phyloP scores from a whole-genome alignment of 1,140 invertebrate genomes.

The Orius insidiosus region DNA sequence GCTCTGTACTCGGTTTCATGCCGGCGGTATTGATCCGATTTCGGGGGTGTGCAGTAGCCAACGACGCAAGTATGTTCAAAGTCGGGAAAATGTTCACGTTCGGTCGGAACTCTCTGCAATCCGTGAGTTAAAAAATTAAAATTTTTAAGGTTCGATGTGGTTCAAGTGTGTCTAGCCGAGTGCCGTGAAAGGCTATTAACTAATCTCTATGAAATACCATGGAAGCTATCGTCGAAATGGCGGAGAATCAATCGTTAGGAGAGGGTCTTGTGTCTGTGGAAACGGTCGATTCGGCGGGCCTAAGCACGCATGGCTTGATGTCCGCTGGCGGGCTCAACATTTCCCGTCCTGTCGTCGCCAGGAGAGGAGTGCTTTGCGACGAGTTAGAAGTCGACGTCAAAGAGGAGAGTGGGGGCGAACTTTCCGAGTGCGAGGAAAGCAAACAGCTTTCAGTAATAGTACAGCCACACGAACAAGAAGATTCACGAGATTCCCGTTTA shows the following conservation, averaged over 20 bases:
- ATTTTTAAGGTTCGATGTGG: slow-evolving; percentile 8
- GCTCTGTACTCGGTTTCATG: slow-evolving; percentile 3
- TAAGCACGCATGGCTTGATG: slow-evolving; percentile 17
- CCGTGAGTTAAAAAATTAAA: slow-evolving; percentile 9
- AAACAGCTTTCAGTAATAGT: slow-evolving; percentile 44
- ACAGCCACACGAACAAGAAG: slow-evolving; percentile 34
- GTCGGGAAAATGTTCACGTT: slow-evolving; percentile 11
- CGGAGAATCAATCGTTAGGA: slow-evolving; percentile 18
- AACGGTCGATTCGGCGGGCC: slow-evolving; percentile 16
- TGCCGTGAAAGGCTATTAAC: slow-evolving; percentile 12
- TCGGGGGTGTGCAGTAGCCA: slow-evolving; percentile 15
- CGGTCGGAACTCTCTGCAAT: slow-evolving; percentile 8
- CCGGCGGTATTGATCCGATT: slow-evolving; percentile 2
- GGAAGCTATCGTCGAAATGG: slow-evolving; percentile 18
- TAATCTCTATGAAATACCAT: slow-evolving; percentile 17
- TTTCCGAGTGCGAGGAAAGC: slow-evolving; percentile 19
- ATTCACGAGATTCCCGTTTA: slow-evolving; percentile 38
- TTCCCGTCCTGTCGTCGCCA: slow-evolving; percentile 16
- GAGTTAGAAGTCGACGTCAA: slow-evolving; percentile 16
- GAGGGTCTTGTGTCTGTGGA: slow-evolving; percentile 16
- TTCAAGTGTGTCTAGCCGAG: slow-evolving; percentile 7
- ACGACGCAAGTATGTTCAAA: slow-evolving; percentile 16
- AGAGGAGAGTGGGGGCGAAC: slow-evolving; percentile 16
- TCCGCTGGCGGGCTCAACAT: slow-evolving; percentile 13
- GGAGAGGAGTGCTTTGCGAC: slow-evolving; percentile 17